A percentile compares a stretch with the other conserved stretches of the same genome.
phyloP scores from a whole-genome alignment of 2,888 invertebrate species.

The Thymelicus lineola region DNA sequence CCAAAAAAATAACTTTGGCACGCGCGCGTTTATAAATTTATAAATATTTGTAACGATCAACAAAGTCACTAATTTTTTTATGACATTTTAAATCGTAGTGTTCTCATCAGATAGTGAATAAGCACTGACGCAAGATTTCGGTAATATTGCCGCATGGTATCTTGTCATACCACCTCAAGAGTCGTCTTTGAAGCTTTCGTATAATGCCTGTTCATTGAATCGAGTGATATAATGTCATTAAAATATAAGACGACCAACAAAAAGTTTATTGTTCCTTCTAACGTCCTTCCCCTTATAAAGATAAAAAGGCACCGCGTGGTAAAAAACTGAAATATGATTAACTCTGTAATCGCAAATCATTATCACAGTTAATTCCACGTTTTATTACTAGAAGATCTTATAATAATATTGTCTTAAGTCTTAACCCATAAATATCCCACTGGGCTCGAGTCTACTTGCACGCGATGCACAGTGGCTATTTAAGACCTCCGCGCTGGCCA shows the following conservation, averaged over 20 bases:
- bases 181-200: background rate
- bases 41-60: constrained; percentile 15
- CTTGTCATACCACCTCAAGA: background rate
- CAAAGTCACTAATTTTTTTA: background rate
- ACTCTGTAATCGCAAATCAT: background rate
- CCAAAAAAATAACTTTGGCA: constrained; percentile 31
- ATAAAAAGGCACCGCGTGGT: constrained; percentile 46
- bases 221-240: background rate
- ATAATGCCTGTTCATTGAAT: background rate
- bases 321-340: constrained; percentile 27
- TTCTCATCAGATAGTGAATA: constrained; percentile 1
- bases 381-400: no score
- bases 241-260: background rate
- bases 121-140: background rate
- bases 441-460: no score
- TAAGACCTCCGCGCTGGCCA: no score
- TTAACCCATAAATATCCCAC: no score
- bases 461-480: no score
- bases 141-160: background rate
- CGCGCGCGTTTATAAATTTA: constrained; percentile 26
- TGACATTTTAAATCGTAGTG: background rate
- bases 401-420: no score
- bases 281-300: constrained; percentile 11
- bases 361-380: no score
- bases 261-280: constrained; percentile 1